Evolutionary conservation across 2,113 vertebrate genomes (phyloP), one percentile per base, ranked within the genome.

Genomic region (Mystacornis crossleyi): DNA sequence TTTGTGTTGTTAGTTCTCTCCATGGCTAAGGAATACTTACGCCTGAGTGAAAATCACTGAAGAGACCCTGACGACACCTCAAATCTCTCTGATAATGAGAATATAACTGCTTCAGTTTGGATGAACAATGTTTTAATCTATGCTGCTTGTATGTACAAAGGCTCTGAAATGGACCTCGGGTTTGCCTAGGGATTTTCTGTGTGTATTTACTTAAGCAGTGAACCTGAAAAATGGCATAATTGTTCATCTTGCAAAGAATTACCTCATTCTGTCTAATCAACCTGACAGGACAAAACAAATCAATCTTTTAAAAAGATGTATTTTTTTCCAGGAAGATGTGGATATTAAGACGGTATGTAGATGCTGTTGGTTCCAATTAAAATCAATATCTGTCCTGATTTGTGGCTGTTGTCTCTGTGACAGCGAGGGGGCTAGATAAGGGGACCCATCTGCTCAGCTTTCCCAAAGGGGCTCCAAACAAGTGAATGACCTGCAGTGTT

Each of bases 401-500:
- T 97, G 97, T 4, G 95, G 94, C 97, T 97, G 97, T 98, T 98
- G 97, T 98, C 97, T 98, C 94, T 96, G 58, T 97, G 97, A 97
- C 98, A 97, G 98, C 69, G 5, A 98, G 96, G 96, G 98, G 97
- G 94, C 97, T 96, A 81, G 96, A 96, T 97, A 97, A 98, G 96
- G 97, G 97, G 84, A 97, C 97, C 97, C 98, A 98, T 98, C 98
- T 98, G 98, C 97, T 98, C 74, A 57, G 73, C 83, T 94, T 91
- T 98, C 98, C 97, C 97, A 97, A 98, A 97, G 98, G 98, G 96
- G 95, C 96, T 98, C 97, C 93, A 94, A 98, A 98, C 97, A 98
- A 98, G 98, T 97, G 98, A 98, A 98, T 98, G 98, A 98, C 98
- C 97, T 97, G 97, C 98, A 98, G 98, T 98, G 98, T 98, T 98